phyloP scores from a whole-genome alignment of 1,140 invertebrate species.

The Drosophila grimshawi region DNA sequence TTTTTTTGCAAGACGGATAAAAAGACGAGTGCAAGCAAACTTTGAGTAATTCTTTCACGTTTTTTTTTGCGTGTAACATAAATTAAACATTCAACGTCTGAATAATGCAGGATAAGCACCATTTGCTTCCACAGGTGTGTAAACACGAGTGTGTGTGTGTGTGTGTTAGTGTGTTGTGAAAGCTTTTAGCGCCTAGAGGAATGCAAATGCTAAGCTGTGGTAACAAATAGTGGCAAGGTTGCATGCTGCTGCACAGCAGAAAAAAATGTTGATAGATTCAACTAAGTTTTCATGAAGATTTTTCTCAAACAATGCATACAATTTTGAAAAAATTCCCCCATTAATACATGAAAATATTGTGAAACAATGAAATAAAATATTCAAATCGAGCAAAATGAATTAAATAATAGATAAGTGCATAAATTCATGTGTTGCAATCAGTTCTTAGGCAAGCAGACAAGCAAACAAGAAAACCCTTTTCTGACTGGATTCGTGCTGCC shows the following conservation, averaged over 20 bases:
- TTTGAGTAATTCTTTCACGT: not conserved
- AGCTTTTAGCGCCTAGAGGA: slow-evolving; percentile 74
- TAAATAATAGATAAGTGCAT: no score
- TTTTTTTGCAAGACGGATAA: slow-evolving; percentile 19
- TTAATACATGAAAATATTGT: no score
- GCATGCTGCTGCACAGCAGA: slow-evolving; percentile 17
- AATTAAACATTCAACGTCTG: slow-evolving; percentile 67
- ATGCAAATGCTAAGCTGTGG: slow-evolving; percentile 59
- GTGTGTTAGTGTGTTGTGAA: slow-evolving; percentile 44
- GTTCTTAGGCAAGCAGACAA: no score
- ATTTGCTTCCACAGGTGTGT: slow-evolving; percentile 40
- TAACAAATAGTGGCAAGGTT: slow-evolving; percentile 25
- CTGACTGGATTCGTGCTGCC: no score
- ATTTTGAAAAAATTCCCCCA: no score
- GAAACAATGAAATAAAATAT: no score
- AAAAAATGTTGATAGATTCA: not conserved
- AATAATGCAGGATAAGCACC: slow-evolving; percentile 68
- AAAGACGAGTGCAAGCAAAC: slow-evolving; percentile 9
- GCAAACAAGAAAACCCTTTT: no score
- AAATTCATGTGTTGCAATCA: no score
- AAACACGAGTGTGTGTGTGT: slow-evolving; percentile 7
- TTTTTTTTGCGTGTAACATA: slow-evolving; percentile 34
- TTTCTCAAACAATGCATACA: no score
- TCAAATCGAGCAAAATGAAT: no score
- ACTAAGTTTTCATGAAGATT: no score